Base-by-base conservation (phyloP, 1,140 invertebrate genomes). In the Nephila pilipes region DNA sequence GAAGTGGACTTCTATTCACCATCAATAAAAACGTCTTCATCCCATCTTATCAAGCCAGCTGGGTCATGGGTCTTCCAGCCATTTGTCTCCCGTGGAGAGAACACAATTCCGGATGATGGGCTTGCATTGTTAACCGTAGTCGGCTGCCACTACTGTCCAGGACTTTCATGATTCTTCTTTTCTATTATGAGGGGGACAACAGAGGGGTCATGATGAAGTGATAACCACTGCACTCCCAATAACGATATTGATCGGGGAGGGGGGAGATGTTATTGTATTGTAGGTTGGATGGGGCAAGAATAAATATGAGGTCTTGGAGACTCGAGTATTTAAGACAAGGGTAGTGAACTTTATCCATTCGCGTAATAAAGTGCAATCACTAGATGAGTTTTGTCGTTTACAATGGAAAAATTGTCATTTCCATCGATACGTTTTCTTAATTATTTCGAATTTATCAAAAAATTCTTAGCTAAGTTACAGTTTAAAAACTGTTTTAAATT, bases 11-110 rank as follows among this genome's bases (percentile, higher is more conserved):
- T 32, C 14, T 3, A 75, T 10, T 75, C 69, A 36, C 69, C 69
- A 75, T 75, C 69, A 75, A 75, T 75, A 75, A 75, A 75, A 75
- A 18, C 32, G 69, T 75, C 69, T 32, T 75, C 69, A 36, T 75
- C 32, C 18, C 69, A 32, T 32, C 14, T 29, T 29, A 75, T 75
- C 69, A 75, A 32, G 32, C 32, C 69, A 18, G 29, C 29, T 32
- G 69, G 65, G 69, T 75, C 69, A 75, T 14, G 69, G 69, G 29
- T 75, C 29, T 32, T 3, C 3, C 69, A 18, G 1, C 69, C 69
- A 75, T 75, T 75, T 75, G 69, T 75, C 69, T 75, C 69, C 69
- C 32, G 22, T 29, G 18, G 29, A 75, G 32, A 65, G 63, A 65
- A 75, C 69, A 75, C 16, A 36, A 75, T 75, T 75, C 69, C 16